Percentiles rank a stretch among this genome's conserved stretches.
phyloP scores from a whole-genome alignment of 2,797 vertebrate species.

The Arctocebus calabarensis region DNA sequence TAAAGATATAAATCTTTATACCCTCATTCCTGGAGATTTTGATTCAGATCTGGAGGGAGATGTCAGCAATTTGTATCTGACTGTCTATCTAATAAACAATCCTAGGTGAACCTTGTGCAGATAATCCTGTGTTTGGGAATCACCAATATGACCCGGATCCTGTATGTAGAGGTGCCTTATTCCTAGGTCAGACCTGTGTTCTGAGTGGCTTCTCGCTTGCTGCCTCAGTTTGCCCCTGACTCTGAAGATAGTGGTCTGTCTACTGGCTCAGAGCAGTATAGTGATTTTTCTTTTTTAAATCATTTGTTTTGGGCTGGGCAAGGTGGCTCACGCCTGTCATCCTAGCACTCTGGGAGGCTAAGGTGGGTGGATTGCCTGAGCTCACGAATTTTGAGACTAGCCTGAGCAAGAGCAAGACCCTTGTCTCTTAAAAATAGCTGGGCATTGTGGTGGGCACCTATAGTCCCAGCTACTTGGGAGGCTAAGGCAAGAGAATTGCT shows the following conservation, averaged over 20 bases:
- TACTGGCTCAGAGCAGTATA: not conserved
- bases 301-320: not conserved
- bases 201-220: not conserved
- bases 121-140: not conserved
- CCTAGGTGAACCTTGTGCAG: not conserved
- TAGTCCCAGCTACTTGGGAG: too few species aligned
- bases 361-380: too few species aligned
- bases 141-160: not conserved
- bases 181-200: not conserved
- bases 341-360: too few species aligned
- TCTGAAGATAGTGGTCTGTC: not conserved
- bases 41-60: not conserved
- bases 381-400: too few species aligned
- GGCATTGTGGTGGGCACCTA: too few species aligned
- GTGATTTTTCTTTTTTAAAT: slow-evolving; percentile 36
- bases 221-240: not conserved
- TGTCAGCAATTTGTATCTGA: not conserved
- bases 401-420: too few species aligned
- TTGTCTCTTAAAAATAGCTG: too few species aligned
- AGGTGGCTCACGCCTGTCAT: too few species aligned
- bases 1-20: not conserved
- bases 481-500: too few species aligned
- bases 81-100: not conserved
- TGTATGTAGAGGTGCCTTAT: not conserved
- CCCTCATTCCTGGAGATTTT: not conserved